Percentiles rank a stretch among this genome's conserved stretches.
Conservation (phyloP, 2,113 vertebrate species). For the Dermatemys mawii region DNA sequence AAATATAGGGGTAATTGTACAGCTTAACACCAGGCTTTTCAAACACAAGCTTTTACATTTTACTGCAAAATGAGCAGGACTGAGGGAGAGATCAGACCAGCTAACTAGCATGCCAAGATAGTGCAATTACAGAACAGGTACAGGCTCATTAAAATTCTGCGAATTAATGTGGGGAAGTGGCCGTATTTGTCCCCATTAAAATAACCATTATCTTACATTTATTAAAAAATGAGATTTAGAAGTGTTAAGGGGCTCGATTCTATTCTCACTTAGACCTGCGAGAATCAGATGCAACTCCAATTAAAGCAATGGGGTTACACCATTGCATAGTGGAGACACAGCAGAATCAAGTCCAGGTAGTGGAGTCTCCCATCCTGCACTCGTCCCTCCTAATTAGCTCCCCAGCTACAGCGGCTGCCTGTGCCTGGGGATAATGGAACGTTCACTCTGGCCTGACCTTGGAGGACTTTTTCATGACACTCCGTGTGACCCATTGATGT, state of each 20-base stretch:
- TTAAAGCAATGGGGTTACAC: not conserved
- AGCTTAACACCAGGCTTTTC: not conserved
- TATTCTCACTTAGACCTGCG: not conserved
- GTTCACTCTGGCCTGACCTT: not conserved
- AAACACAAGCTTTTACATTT: fast-evolving
- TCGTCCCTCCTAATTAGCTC: not conserved
- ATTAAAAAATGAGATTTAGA: conserved; percentile 39
- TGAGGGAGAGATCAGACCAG: not conserved
- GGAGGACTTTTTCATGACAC: not conserved
- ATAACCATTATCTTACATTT: conserved; percentile 15
- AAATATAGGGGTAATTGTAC: not conserved
- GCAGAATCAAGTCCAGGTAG: not conserved
- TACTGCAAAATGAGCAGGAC: not conserved
- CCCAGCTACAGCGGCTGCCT: not conserved
- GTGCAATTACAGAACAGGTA: not conserved
- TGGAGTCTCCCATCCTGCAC: not conserved
- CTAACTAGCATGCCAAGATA: not conserved
- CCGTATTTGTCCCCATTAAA: conserved; percentile 46
- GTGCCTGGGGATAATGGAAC: not conserved
- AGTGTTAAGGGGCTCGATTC: not conserved
- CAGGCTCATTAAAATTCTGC: conserved; percentile 41
- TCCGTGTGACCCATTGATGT: not conserved
- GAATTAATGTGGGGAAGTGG: conserved; percentile 22
- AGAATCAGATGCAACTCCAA: fast-evolving
- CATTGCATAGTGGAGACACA: not conserved